These are phyloP conservation scores for Sabatieria punctata DNA, from an alignment of 2,888 invertebrate genomes.

Conservation along the genomic window DNA sequence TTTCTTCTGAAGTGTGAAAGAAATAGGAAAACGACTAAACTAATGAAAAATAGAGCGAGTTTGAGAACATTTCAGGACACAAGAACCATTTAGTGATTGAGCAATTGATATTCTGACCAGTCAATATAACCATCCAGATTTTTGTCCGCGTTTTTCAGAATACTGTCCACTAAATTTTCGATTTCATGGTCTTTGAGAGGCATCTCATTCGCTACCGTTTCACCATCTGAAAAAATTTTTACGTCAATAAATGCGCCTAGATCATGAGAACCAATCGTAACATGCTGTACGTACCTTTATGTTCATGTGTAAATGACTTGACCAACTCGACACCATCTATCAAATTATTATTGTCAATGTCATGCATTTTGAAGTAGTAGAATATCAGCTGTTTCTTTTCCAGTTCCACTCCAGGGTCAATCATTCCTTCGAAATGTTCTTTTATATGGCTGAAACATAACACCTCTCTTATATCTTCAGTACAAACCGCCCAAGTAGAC, in stretches of 20 bases:
- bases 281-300: no score
- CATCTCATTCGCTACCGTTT: no score
- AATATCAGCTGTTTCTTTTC: constrained; percentile 78
- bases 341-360: constrained; percentile 81
- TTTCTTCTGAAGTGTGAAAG: no score
- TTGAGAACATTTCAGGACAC: no score
- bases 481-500: no score
- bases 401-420: constrained; percentile 63
- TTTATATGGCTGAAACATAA: constrained; percentile 89
- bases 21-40: no score
- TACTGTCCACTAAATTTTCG: not conserved
- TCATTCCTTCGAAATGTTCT: constrained; percentile 80
- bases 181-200: not conserved
- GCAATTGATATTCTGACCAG: not conserved
- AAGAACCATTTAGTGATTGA: no score
- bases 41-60: no score
- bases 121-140: not conserved
- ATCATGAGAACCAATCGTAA: no score
- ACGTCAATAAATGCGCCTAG: no score
- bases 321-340: constrained; percentile 81
- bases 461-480: no score
- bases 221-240: no score
- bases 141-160: not conserved
- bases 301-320: constrained; percentile 84
- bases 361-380: constrained; percentile 92